These are phyloP conservation scores for Pegoplata infirma DNA, from an alignment of 2,888 invertebrate species.

Conservation along the genomic window DNA sequence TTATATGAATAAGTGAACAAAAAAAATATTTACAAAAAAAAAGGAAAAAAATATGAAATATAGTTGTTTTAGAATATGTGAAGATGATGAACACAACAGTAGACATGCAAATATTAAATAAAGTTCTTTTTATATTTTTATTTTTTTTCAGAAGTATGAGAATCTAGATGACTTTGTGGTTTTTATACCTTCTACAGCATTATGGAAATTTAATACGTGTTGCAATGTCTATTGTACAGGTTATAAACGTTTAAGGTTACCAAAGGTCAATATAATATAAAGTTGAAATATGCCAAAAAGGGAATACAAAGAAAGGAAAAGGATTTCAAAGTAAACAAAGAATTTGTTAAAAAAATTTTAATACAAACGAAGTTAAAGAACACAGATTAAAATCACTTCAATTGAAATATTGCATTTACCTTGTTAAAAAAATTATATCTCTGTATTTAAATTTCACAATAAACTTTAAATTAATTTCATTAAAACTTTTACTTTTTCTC, in stretches of 20 bases:
- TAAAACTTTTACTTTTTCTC: not conserved
- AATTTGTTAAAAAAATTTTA: not conserved
- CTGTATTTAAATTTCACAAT: not conserved
- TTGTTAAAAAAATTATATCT: not conserved
- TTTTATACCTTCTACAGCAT: constrained; percentile 15
- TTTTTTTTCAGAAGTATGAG: constrained; percentile 7
- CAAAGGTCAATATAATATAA: constrained; percentile 32
- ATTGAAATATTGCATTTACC: no score
- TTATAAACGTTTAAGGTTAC: constrained; percentile 34
- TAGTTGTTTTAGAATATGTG: constrained; percentile 3
- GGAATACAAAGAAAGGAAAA: not conserved
- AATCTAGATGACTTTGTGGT: constrained; percentile 48
- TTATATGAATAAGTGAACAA: constrained; percentile 37
- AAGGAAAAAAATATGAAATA: not conserved
- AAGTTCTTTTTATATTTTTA: not conserved
- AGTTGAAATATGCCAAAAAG: not conserved
- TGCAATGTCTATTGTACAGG: constrained; percentile 11
- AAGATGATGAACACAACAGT: not conserved
- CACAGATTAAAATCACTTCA: no score
- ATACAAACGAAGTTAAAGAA: not conserved
- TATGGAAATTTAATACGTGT: constrained; percentile 33
- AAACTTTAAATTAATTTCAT: not conserved
- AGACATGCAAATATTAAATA: constrained; percentile 6
- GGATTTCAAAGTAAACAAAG: not conserved
- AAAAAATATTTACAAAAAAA: constrained; percentile 6